phyloP scores from a whole-genome alignment of 1,140 invertebrate species.

The Nasonia giraulti region DNA sequence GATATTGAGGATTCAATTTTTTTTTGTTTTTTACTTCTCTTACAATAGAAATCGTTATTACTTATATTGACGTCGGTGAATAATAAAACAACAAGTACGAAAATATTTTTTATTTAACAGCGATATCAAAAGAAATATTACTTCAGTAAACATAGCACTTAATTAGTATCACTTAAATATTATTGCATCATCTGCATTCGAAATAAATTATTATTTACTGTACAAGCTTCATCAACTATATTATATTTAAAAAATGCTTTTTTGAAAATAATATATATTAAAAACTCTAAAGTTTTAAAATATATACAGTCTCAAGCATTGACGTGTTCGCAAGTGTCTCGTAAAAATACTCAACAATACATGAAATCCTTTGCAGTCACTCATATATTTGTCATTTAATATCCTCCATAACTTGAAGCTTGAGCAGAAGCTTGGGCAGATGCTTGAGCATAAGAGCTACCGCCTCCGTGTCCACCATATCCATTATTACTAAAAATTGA shows the following conservation, averaged over 20 bases:
- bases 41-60: no score
- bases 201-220: not conserved
- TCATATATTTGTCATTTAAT: not conserved
- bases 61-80: not conserved
- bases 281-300: not conserved
- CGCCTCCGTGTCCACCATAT: constrained; percentile 18
- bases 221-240: not conserved
- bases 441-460: constrained; percentile 54
- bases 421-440: constrained; percentile 56
- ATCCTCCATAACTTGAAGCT: constrained; percentile 32
- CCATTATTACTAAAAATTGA: constrained; percentile 18
- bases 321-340: not conserved
- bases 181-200: not conserved
- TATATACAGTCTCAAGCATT: constrained; percentile 21
- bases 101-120: constrained; percentile 11
- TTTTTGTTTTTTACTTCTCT: no score
- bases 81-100: not conserved
- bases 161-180: not conserved
- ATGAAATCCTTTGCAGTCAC: not conserved
- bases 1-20: no score
- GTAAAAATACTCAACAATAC: constrained; percentile 6
- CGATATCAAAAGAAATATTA: not conserved
- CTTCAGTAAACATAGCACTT: not conserved
- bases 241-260: no score
- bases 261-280: not conserved